Conservation (phyloP, 2,113 vertebrate species). For the Hippocampus barbouri region DNA sequence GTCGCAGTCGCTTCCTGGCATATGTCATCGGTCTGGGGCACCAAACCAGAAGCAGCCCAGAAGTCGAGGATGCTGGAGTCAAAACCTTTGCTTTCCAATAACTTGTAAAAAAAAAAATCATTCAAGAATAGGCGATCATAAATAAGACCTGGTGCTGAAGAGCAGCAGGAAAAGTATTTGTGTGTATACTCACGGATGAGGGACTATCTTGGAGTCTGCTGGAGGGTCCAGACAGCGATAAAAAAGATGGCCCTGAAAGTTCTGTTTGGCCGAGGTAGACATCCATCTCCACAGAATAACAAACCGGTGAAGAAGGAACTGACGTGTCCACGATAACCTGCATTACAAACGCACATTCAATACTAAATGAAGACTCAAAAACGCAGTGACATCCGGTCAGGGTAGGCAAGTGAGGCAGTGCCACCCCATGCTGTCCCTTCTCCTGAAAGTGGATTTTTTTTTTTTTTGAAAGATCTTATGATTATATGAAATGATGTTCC, state of each 20-base stretch:
- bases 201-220: constrained; percentile 49
- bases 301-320: constrained; percentile 53
- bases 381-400: too few species aligned
- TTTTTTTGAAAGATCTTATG: too few species aligned
- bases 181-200: constrained; percentile 67
- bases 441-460: too few species aligned
- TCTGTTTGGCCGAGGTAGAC: constrained; percentile 59
- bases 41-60: constrained; percentile 59
- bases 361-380: too few species aligned
- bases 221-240: constrained; percentile 65
- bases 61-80: constrained; percentile 64
- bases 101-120: constrained; percentile 22
- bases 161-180: neutral
- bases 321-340: constrained; percentile 70
- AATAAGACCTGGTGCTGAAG: neutral
- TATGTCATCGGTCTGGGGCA: constrained; percentile 8
- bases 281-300: constrained; percentile 75
- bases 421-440: too few species aligned
- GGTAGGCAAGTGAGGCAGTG: too few species aligned
- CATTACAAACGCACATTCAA: neutral
- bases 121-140: neutral
- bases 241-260: constrained; percentile 60
- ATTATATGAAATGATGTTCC: too few species aligned
- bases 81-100: constrained; percentile 57
- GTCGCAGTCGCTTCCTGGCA: constrained; percentile 12